These are phyloP conservation scores for Sapajus apella DNA, from an alignment of 2,113 vertebrate species.

Conservation along the genomic window DNA sequence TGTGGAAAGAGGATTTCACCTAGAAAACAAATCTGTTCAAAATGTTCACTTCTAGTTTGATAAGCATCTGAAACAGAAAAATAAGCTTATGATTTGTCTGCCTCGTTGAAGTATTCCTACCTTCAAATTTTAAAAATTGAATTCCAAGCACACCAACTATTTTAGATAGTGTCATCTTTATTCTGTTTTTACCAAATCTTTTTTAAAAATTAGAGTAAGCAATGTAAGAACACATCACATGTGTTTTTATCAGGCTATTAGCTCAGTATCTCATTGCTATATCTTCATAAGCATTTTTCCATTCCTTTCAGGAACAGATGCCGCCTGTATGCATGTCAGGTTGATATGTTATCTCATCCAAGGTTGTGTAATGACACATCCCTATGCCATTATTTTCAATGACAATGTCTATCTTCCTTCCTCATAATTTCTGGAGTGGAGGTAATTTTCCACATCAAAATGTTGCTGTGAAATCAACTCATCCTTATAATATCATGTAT, in stretches of 20 bases:
- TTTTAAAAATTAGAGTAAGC: not conserved
- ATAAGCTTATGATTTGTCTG: not conserved
- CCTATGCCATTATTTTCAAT: not conserved
- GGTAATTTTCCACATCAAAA: slow-evolving; percentile 64
- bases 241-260: not conserved
- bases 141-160: not conserved
- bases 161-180: not conserved
- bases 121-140: not conserved
- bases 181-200: not conserved
- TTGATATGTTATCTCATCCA: not conserved
- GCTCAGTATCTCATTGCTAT: not conserved
- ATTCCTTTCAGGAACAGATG: not conserved
- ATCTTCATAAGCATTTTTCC: not conserved
- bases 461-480: slow-evolving; percentile 75
- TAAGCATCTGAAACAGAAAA: slow-evolving; percentile 38
- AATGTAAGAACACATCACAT: not conserved
- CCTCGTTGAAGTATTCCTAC: not conserved
- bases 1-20: not conserved
- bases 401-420: not conserved
- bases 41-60: not conserved
- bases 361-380: not conserved
- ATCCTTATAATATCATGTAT: not conserved
- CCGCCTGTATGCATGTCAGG: not conserved
- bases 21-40: slow-evolving; percentile 22
- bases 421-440: slow-evolving; percentile 12